These are phyloP conservation scores for Leptarthrus brevirostris DNA, from an alignment of 2,888 invertebrate genomes.

Conservation along the genomic window DNA sequence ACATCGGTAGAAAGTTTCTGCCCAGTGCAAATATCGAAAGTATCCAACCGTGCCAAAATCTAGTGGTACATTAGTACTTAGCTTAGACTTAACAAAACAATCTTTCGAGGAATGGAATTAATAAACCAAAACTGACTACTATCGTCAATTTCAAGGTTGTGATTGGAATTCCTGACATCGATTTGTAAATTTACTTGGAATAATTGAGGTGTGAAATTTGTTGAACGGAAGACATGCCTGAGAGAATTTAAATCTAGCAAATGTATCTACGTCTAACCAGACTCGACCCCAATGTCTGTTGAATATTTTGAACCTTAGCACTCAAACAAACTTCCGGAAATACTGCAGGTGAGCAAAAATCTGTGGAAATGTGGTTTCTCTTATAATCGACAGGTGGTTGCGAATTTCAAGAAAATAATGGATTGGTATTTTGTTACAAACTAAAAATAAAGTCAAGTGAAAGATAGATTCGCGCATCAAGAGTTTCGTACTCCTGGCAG, in stretches of 20 bases:
- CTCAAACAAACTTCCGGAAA: no score
- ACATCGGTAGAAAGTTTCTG: neutral
- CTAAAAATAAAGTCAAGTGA: no score
- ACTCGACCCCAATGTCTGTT: no score
- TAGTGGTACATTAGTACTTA: neutral
- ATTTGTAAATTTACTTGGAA: slow-evolving; percentile 14
- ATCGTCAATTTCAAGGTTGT: neutral
- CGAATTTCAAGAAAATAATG: no score
- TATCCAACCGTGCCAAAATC: neutral
- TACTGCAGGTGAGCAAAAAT: neutral
- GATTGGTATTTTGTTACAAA: no score
- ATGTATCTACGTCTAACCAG: no score
- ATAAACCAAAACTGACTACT: neutral
- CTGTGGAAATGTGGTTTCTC: neutral
- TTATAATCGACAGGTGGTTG: neutral
- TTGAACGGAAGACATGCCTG: slow-evolving; percentile 13
- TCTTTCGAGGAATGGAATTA: neutral
- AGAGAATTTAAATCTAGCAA: slow-evolving; percentile 2
- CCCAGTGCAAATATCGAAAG: neutral
- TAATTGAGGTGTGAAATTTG: slow-evolving; percentile 40
- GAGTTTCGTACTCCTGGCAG: no score
- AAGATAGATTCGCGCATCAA: no score
- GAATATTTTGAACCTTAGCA: no score
- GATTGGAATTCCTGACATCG: slow-evolving; percentile 8
- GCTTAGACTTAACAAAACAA: neutral